A percentile compares a stretch with the other conserved stretches of the same genome.
Evolutionary conservation across 2,888 invertebrate species (phyloP).

Genomic region (Thelaira solivaga): DNA sequence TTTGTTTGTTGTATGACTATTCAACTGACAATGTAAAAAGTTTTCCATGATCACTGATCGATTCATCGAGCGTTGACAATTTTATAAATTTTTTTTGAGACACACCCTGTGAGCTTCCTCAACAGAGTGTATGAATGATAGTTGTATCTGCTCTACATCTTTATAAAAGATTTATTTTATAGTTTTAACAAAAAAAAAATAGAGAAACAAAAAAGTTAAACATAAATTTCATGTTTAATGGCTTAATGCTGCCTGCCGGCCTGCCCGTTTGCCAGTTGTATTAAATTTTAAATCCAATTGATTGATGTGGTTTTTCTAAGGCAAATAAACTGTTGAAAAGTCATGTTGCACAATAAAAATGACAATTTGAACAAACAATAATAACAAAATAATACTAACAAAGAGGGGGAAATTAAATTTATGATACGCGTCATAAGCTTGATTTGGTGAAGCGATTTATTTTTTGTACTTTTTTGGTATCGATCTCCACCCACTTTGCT

Average conservation of each 20-base stretch:
- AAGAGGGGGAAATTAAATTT: constrained; percentile 24
- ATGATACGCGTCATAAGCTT: constrained; percentile 57
- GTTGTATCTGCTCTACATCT: not conserved
- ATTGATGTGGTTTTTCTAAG: constrained; percentile 32
- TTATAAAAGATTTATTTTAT: constrained; percentile 23
- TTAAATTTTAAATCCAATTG: constrained; percentile 13
- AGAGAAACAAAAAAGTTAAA: not conserved
- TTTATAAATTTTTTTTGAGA: constrained; percentile 2
- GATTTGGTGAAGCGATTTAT: constrained; percentile 25
- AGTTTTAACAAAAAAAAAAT: not conserved
- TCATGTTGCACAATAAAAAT: not conserved
- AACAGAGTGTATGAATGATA: too few species aligned
- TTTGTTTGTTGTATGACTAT: not conserved
- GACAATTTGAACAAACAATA: constrained; percentile 5
- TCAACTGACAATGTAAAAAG: not conserved
- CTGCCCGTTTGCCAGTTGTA: constrained; percentile 11
- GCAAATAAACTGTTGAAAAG: not conserved
- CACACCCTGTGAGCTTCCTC: constrained; percentile 17
- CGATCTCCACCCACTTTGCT: constrained; percentile 38
- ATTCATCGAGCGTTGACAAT: constrained; percentile 26
- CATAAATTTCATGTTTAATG: constrained; percentile 33
- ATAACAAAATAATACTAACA: not conserved
- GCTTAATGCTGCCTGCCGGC: not conserved
- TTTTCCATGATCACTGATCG: constrained; percentile 8
- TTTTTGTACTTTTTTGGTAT: constrained; percentile 12